Evolutionary conservation across 2,888 invertebrate genomes (phyloP).

Genomic region (Punctoribates punctum): DNA sequence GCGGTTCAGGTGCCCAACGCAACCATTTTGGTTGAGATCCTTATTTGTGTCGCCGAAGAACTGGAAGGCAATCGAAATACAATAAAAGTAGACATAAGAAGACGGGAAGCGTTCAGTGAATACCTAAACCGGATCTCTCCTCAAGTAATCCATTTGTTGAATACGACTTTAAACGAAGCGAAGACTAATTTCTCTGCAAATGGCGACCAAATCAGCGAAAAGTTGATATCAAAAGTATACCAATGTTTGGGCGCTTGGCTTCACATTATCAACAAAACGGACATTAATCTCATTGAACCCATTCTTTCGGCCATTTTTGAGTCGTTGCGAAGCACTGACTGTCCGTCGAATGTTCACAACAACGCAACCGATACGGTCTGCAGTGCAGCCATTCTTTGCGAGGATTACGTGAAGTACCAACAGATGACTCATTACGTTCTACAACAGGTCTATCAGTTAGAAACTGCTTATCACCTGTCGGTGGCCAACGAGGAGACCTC

Average conservation of each 20-base stretch:
- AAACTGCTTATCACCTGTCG: slow-evolving; percentile 80
- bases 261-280: slow-evolving; percentile 23
- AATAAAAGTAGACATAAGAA: slow-evolving; percentile 10
- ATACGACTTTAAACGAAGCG: slow-evolving; percentile 36
- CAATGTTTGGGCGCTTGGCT: slow-evolving; percentile 44
- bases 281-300: slow-evolving; percentile 39
- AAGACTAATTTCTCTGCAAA: neutral
- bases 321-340: slow-evolving; percentile 40
- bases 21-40: slow-evolving; percentile 41
- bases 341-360: slow-evolving; percentile 41
- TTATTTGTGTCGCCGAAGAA: slow-evolving; percentile 43
- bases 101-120: slow-evolving; percentile 35
- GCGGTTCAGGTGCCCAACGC: slow-evolving; percentile 36
- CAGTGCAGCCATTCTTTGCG: slow-evolving; percentile 41
- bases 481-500: slow-evolving; percentile 90
- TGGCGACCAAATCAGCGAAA: slow-evolving; percentile 34
- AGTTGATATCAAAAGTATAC: slow-evolving; percentile 42
- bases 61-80: slow-evolving; percentile 35
- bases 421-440: slow-evolving; percentile 75
- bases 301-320: slow-evolving; percentile 39
- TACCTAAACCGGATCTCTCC: slow-evolving; percentile 39
- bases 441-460: slow-evolving; percentile 72
- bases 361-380: slow-evolving; percentile 42
- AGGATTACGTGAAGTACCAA: slow-evolving; percentile 60
- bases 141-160: slow-evolving; percentile 37